Evolutionary conservation across 2,797 vertebrate species (phyloP).

Genomic region (Diglossa cyanea): DNA sequence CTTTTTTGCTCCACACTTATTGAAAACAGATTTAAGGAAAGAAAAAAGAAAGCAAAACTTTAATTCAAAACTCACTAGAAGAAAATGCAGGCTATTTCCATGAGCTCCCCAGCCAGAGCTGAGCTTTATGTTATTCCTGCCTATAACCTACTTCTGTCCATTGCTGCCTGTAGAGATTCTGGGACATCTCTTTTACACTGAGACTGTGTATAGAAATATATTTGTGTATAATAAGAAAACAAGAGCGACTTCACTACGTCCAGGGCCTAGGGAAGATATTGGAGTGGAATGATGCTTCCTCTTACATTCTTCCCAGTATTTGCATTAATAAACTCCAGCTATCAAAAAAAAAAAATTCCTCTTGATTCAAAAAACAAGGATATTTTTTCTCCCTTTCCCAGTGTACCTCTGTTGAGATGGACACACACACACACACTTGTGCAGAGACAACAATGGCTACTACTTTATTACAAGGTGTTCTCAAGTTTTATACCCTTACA

Average conservation of each 20-base stretch:
- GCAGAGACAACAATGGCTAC: background rate
- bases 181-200: background rate
- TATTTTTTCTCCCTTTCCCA: background rate
- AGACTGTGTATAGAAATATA: background rate
- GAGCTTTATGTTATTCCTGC: background rate
- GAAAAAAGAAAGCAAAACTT: conserved; percentile 35
- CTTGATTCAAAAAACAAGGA: background rate
- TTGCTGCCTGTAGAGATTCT: background rate
- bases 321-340: background rate
- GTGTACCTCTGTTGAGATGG: background rate
- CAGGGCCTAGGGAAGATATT: background rate
- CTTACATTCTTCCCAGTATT: background rate
- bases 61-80: conserved; percentile 22
- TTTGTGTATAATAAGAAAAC: background rate
- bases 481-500: background rate
- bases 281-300: background rate
- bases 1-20: conserved; percentile 52
- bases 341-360: background rate
- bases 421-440: background rate
- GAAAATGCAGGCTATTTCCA: conserved; percentile 16
- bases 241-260: background rate
- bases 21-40: conserved; percentile 51
- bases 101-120: background rate
- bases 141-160: background rate
- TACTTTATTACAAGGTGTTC: background rate